Percentiles rank a stretch among this genome's conserved stretches.
Evolutionary conservation across 2,888 invertebrate genomes (phyloP).

Genomic region (Trichacis sp.): DNA sequence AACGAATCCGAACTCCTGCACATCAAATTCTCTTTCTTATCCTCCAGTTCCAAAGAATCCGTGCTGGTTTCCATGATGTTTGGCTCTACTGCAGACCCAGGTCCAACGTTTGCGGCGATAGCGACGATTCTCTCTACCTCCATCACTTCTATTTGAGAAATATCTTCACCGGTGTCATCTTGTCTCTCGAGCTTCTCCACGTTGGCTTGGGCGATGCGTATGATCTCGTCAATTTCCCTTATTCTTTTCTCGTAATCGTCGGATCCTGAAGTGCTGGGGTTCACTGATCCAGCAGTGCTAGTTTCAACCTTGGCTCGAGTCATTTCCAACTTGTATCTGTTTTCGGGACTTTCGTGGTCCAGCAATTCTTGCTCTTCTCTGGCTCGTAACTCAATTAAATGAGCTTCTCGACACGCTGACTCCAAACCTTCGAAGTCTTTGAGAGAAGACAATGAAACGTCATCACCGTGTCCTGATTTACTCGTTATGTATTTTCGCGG

Average conservation of each 20-base stretch:
- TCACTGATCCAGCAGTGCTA: constrained; percentile 67
- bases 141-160: constrained; percentile 65
- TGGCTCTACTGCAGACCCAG: constrained; percentile 50
- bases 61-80: constrained; percentile 75
- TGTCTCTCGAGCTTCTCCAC: constrained; percentile 75
- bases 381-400: constrained; percentile 84
- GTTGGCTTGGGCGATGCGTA: constrained; percentile 76
- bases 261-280: constrained; percentile 70
- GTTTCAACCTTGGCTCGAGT: constrained; percentile 48
- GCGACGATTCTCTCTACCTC: constrained; percentile 47
- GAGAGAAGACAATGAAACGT: constrained; percentile 86
- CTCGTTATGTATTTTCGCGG: constrained; percentile 79
- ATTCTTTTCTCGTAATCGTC: constrained; percentile 77
- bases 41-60: constrained; percentile 74
- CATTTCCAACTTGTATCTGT: constrained; percentile 73
- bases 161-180: constrained; percentile 72
- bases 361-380: constrained; percentile 88
- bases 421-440: constrained; percentile 95
- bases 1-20: constrained; percentile 78
- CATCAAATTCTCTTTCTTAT: constrained; percentile 69
- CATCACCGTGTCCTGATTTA: constrained; percentile 84
- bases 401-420: constrained; percentile 86
- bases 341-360: constrained; percentile 75
- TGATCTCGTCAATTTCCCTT: constrained; percentile 79
- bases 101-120: constrained; percentile 24